phyloP scores from a whole-genome alignment of 2,113 vertebrate genomes.

The Eretmochelys imbricata region DNA sequence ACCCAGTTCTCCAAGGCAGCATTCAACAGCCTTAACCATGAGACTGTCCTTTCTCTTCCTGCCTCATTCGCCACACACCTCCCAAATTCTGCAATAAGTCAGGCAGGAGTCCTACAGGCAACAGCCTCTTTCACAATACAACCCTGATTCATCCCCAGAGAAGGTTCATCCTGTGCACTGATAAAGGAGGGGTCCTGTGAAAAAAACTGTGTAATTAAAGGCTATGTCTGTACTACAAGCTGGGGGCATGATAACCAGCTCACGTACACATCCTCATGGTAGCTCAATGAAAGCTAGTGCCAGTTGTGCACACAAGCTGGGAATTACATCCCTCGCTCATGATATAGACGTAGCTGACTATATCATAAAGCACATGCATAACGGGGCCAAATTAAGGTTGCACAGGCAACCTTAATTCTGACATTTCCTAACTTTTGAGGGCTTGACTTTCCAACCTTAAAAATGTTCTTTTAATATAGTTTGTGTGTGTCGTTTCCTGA shows the following conservation, averaged over 20 bases:
- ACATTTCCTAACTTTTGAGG: not conserved
- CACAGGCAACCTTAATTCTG: not conserved
- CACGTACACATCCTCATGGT: not conserved
- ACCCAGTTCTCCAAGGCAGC: not conserved
- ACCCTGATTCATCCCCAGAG: not conserved
- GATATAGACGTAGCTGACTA: not conserved
- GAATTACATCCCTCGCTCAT: not conserved
- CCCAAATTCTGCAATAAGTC: not conserved
- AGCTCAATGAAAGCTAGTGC: not conserved
- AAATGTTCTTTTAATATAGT: not conserved
- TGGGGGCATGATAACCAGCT: not conserved
- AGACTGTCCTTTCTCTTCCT: not conserved
- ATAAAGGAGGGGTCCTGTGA: not conserved
- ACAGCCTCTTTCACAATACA: not conserved
- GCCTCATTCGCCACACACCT: not conserved
- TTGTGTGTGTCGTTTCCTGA: not conserved
- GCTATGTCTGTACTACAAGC: not conserved
- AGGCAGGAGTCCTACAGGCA: not conserved
- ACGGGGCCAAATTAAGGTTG: not conserved
- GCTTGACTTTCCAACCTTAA: not conserved
- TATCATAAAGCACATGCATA: not conserved
- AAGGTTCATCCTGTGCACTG: not conserved
- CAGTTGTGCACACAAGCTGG: not conserved
- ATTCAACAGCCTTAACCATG: not conserved
- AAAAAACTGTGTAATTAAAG: not conserved